A percentile compares a stretch with the other conserved stretches of the same genome.
phyloP scores from a whole-genome alignment of 2,888 invertebrate species.

The Trichogramma dendrolimi region DNA sequence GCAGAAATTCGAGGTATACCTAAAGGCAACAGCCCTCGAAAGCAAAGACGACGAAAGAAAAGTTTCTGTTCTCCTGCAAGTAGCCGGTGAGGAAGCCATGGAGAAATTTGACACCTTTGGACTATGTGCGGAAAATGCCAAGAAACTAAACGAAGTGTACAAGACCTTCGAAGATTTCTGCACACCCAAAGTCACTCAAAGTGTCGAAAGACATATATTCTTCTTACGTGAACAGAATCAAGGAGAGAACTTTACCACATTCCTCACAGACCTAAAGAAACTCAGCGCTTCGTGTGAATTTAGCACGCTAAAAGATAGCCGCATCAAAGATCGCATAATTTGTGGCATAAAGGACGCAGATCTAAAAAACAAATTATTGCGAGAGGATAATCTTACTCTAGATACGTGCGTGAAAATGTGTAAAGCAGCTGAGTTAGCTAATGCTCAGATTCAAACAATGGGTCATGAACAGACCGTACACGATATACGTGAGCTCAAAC shows the following conservation, averaged over 20 bases:
- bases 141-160: constrained; percentile 16
- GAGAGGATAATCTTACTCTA: constrained; percentile 29
- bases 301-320: constrained; percentile 29
- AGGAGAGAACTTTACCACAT: constrained; percentile 31
- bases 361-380: constrained; percentile 31
- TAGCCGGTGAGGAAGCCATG: constrained; percentile 34
- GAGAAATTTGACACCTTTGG: constrained; percentile 35
- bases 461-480: background rate
- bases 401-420: constrained; percentile 29
- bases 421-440: constrained; percentile 30
- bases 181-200: constrained; percentile 27
- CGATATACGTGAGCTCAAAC: background rate
- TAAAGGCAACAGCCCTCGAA: constrained; percentile 32
- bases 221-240: constrained; percentile 22
- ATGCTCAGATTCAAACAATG: constrained; percentile 24
- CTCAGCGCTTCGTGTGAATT: constrained; percentile 32
- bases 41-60: constrained; percentile 29
- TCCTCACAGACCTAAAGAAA: constrained; percentile 32
- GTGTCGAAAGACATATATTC: constrained; percentile 34
- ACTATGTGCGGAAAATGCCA: constrained; percentile 28
- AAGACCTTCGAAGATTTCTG: constrained; percentile 31
- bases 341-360: constrained; percentile 27
- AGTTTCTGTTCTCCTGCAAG: constrained; percentile 35
- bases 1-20: constrained; percentile 34
- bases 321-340: constrained; percentile 33